Base-by-base conservation (phyloP, 2,888 invertebrate genomes). In the Hirtodrosophila confusa region DNA sequence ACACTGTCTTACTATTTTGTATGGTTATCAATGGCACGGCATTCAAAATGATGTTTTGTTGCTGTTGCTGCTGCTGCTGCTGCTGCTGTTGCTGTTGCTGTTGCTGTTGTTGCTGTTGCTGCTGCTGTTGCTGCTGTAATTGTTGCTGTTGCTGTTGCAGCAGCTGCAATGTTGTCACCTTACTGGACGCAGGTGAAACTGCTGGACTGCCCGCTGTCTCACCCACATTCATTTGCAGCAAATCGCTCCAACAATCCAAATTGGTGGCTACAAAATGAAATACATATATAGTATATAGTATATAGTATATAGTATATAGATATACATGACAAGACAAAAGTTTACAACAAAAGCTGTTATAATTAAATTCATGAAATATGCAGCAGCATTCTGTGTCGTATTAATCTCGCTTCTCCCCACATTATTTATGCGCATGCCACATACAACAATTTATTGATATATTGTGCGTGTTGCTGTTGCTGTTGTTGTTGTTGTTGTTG, bases 171-270 rank as follows among this genome's bases (percentile, higher is more conserved):
- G 53, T 51, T 75, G 79, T 33, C 62, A 73, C 63, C 64, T 62
- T 80, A 65, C 23, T 84, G 63, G 75, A 66, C 27, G 78, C 47
- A 11, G 86, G 72, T 5, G 79, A 64, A n/a, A 71, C 57, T n/a
- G 78, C 66, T 12, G 88, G 73, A 57, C 84, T 71, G 36, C 68
- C 69, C 12, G 76, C 62, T 53, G 75, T 70, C 48, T 75, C 84
- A 35, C 79, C 80, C 58, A 88, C 87, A 69, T 89, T 89, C 61
- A 90, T 90, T 75, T 89, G 90, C 73, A 90, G 73, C 75, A 90
- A 83, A 53, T 90, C 90, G 67, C 80, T 89, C 91, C 91, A 92
- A 80, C 91, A 91, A 84, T 91, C 90, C 69, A 90, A 75, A 85
- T 91, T 91, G 69, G 88, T 65, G 72, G 90, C 91, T 91, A 45